These are phyloP conservation scores for Acrobasis consociella DNA, from an alignment of 2,888 invertebrate genomes.

Conservation along the genomic window DNA sequence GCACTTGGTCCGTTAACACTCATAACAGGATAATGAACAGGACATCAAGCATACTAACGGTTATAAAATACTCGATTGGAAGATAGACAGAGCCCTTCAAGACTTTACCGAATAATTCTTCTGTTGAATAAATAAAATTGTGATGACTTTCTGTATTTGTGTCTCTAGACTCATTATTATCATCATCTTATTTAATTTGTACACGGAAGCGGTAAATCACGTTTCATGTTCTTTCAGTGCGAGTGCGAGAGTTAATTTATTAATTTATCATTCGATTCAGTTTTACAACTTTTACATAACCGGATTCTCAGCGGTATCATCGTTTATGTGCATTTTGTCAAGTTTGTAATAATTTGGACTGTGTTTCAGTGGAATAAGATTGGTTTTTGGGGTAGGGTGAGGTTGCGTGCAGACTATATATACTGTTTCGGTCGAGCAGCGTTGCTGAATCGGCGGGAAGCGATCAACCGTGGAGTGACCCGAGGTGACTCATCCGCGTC, in stretches of 20 bases:
- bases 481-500: conserved; percentile 15
- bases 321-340: background rate
- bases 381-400: background rate
- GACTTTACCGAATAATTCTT: too few species aligned
- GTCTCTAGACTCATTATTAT: background rate
- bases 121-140: too few species aligned
- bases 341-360: background rate
- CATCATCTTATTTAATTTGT: background rate
- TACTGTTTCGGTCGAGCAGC: conserved; percentile 17
- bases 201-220: conserved; percentile 15
- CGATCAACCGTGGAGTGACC: conserved; percentile 20
- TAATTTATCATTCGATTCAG: background rate
- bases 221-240: background rate
- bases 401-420: conserved; percentile 1
- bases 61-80: too few species aligned
- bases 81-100: too few species aligned
- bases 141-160: too few species aligned
- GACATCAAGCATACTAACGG: too few species aligned
- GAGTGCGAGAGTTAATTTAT: conserved; percentile 3
- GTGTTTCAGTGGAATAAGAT: background rate
- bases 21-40: too few species aligned
- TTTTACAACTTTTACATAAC: conserved; percentile 3
- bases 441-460: conserved; percentile 14
- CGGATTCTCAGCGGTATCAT: background rate
- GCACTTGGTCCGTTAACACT: too few species aligned